A percentile compares a stretch with the other conserved stretches of the same genome.
These are phyloP conservation scores for Drosophila lutescens DNA, from an alignment of 2,888 invertebrate species.

Conservation along the genomic window DNA sequence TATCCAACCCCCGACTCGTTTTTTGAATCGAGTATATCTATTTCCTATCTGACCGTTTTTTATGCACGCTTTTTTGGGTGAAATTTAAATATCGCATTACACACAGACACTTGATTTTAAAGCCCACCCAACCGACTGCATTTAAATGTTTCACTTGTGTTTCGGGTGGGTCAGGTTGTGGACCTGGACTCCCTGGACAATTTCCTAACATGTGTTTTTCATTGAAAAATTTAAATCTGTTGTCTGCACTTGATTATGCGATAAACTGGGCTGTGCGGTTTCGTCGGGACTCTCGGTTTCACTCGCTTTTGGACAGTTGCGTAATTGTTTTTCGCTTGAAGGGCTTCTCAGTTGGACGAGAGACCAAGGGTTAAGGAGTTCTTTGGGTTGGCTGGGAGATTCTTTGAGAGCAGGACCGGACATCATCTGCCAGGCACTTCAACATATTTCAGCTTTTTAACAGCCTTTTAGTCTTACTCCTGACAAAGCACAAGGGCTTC, in stretches of 20 bases:
- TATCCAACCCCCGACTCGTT: constrained; percentile 53
- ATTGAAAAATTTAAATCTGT: constrained; percentile 72
- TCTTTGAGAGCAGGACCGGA: constrained; percentile 1
- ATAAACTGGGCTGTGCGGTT: constrained; percentile 55
- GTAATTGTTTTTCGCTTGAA: constrained; percentile 59
- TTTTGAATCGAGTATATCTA: constrained; percentile 12
- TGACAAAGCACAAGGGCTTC: background rate
- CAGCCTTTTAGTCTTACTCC: background rate
- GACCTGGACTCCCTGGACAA: constrained; percentile 55
- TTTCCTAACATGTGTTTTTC: constrained; percentile 75
- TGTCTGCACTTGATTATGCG: constrained; percentile 65
- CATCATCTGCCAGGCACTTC: constrained; percentile 23
- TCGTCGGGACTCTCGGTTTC: constrained; percentile 33
- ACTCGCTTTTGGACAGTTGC: constrained; percentile 60
- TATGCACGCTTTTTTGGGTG: constrained; percentile 31
- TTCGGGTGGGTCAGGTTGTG: constrained; percentile 27
- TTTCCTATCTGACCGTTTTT: constrained; percentile 46
- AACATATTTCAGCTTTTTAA: constrained; percentile 27
- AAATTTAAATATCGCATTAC: constrained; percentile 80
- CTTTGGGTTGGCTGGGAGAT: background rate
- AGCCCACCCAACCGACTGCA: constrained; percentile 32
- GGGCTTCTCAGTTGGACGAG: constrained; percentile 23
- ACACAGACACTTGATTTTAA: constrained; percentile 74
- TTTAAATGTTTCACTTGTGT: constrained; percentile 75
- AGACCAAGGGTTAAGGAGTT: constrained; percentile 3